These are phyloP conservation scores for Leptocoma aspasia DNA, from an alignment of 2,113 vertebrate species.

Conservation along the genomic window DNA sequence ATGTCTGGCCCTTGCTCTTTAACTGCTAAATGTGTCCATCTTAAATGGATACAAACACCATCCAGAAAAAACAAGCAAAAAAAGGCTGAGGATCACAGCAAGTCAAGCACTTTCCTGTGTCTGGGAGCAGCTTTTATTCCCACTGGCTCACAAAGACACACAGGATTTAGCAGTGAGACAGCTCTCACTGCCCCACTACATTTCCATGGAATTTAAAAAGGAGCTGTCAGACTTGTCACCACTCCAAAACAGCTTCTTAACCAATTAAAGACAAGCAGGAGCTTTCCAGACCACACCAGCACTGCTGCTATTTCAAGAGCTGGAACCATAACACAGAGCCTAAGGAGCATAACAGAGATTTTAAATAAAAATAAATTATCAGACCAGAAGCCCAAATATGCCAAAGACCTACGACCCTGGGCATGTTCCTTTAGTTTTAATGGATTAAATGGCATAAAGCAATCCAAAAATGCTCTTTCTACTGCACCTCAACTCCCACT, in stretches of 20 bases:
- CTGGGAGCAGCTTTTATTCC: neutral
- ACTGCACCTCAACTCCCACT: neutral
- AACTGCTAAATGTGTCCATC: neutral
- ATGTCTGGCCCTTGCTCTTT: neutral
- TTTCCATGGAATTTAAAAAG: neutral
- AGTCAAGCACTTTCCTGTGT: neutral
- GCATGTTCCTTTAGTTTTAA: neutral
- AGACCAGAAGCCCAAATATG: neutral
- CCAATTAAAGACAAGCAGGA: neutral
- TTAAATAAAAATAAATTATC: neutral
- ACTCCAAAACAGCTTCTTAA: neutral
- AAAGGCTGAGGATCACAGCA: neutral
- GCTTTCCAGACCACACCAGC: neutral
- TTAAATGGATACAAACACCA: neutral
- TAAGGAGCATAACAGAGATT: neutral
- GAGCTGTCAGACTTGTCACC: neutral
- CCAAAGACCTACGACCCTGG: neutral
- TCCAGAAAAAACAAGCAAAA: neutral
- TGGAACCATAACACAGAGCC: neutral
- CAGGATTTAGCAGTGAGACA: neutral
- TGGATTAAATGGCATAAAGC: neutral
- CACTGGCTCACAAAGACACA: neutral
- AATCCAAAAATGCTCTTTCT: neutral
- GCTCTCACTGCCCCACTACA: neutral
- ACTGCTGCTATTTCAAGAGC: neutral